phyloP scores from a whole-genome alignment of 2,888 invertebrate genomes.

The Nebria salina region DNA sequence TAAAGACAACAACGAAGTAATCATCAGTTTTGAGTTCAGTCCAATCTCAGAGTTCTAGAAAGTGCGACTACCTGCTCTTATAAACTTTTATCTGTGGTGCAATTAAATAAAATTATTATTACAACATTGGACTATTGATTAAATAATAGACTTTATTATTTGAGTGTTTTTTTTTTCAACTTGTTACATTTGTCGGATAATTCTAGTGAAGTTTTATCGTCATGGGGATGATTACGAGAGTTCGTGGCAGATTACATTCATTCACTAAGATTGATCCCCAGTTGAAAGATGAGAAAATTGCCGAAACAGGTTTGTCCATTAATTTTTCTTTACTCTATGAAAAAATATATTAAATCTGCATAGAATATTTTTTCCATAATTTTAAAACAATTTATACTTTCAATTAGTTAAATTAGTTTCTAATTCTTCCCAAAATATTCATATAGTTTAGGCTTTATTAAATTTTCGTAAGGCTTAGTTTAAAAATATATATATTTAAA shows the following conservation, averaged over 20 bases:
- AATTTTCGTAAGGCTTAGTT: no score
- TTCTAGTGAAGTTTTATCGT: conserved; percentile 57
- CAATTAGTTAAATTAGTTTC: no score
- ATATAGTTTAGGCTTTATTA: no score
- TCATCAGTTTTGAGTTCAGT: conserved; percentile 29
- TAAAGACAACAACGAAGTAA: conserved; percentile 37
- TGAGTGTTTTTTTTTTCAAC: neutral
- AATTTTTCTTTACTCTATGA: neutral
- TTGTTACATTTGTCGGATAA: neutral
- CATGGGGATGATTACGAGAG: conserved; percentile 79
- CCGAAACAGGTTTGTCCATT: conserved; percentile 70
- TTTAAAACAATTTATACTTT: no score
- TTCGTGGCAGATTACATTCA: conserved; percentile 73
- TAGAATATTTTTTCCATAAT: no score
- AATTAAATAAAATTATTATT: neutral
- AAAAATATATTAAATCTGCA: no score
- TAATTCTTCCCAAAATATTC: no score
- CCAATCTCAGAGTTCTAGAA: conserved; percentile 25
- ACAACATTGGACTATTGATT: neutral
- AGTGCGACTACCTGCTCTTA: conserved; percentile 7
- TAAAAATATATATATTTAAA: no score
- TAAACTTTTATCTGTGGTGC: neutral
- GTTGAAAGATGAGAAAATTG: conserved; percentile 74
- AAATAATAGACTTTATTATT: neutral
- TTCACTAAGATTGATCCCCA: conserved; percentile 71